Evolutionary conservation across 1,140 invertebrate species (phyloP).

Genomic region (Hylaeus volcanicus): DNA sequence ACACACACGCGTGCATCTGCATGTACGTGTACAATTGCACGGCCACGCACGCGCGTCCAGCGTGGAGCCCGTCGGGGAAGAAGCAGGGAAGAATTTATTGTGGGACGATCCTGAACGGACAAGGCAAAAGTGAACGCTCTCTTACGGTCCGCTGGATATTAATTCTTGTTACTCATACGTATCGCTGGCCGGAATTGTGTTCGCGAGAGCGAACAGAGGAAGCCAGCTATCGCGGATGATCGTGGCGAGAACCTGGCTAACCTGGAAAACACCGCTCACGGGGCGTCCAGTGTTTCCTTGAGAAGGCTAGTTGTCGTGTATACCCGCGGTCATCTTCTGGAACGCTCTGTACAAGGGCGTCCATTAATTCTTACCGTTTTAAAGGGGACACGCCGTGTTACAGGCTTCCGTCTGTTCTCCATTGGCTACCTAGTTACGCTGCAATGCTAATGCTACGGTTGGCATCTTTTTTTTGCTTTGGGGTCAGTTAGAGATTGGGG

Average conservation of each 20-base stretch:
- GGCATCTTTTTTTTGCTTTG: too few relatives aligned
- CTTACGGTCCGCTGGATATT: conserved; percentile 46
- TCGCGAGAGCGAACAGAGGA: conserved; percentile 5
- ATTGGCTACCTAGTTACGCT: too few relatives aligned
- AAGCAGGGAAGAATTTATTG: conserved; percentile 62
- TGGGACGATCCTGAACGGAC: conserved; percentile 56
- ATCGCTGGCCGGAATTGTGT: conserved; percentile 34
- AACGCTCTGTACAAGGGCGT: background rate
- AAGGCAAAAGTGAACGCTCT: conserved; percentile 59
- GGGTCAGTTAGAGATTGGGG: too few relatives aligned
- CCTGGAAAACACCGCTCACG: background rate
- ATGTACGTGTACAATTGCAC: conserved; percentile 15
- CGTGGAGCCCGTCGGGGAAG: conserved; percentile 25
- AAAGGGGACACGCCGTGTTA: too few relatives aligned
- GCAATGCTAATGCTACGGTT: too few relatives aligned
- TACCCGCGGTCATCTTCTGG: background rate
- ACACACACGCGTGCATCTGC: conserved; percentile 11
- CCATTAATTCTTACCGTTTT: too few relatives aligned
- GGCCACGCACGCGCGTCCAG: conserved; percentile 3
- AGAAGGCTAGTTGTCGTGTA: background rate
- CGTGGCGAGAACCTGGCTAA: background rate
- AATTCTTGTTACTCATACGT: conserved; percentile 56
- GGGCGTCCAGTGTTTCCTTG: background rate
- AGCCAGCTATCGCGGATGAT: conserved; percentile 1
- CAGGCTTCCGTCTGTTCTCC: too few relatives aligned